Evolutionary conservation across 2,888 invertebrate species (phyloP).

Genomic region (Drosophila birchii): DNA sequence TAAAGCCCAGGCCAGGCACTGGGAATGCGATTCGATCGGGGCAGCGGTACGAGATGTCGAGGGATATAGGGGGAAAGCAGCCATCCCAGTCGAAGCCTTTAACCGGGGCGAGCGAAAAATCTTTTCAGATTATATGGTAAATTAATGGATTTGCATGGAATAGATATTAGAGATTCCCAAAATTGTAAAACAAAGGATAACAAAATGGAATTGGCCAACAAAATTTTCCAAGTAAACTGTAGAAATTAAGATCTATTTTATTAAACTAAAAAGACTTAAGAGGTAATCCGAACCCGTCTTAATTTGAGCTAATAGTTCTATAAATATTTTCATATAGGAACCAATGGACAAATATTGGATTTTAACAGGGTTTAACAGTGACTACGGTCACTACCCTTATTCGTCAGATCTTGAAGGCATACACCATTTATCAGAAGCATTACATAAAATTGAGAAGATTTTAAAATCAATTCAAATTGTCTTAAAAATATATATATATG

Average conservation of each 20-base stretch:
- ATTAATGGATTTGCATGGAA: background rate
- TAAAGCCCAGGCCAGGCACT: slow-evolving; percentile 36
- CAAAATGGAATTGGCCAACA: too few relatives aligned
- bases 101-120: slow-evolving; percentile 43
- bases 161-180: too few relatives aligned
- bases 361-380: too few relatives aligned
- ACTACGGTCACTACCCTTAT: too few relatives aligned
- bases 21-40: slow-evolving; percentile 35
- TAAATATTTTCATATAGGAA: background rate
- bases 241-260: background rate
- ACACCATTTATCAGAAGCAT: too few relatives aligned
- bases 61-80: slow-evolving; percentile 14
- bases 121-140: background rate
- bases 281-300: background rate
- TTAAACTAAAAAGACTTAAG: background rate
- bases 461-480: too few relatives aligned
- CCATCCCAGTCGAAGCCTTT: slow-evolving; percentile 49
- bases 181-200: too few relatives aligned
- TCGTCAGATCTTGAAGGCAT: too few relatives aligned
- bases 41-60: background rate
- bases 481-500: too few relatives aligned
- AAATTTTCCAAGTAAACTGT: background rate
- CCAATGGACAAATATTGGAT: too few relatives aligned
- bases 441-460: too few relatives aligned
- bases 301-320: too few relatives aligned